These are phyloP conservation scores for Nesidiocoris tenuis DNA, from an alignment of 2,888 invertebrate species.

Conservation along the genomic window DNA sequence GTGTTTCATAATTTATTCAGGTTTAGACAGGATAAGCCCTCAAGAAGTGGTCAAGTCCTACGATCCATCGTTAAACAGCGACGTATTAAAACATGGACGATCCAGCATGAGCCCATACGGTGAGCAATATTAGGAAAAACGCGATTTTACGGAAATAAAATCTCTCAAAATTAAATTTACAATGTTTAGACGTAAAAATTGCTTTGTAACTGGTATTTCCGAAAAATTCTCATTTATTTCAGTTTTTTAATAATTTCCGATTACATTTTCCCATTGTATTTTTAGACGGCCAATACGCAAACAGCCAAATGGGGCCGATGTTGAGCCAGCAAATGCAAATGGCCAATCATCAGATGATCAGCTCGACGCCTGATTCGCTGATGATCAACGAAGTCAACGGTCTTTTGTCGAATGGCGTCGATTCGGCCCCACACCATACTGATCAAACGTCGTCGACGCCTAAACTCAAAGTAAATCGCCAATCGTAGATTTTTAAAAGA, in stretches of 20 bases:
- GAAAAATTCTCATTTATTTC: too few relatives aligned
- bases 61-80: constrained; percentile 24
- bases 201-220: too few relatives aligned
- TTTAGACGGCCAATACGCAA: constrained; percentile 38
- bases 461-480: constrained; percentile 11
- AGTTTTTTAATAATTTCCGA: too few relatives aligned
- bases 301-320: constrained; percentile 19
- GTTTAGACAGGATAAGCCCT: constrained; percentile 31
- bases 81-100: constrained; percentile 31
- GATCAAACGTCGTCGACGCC: constrained; percentile 20
- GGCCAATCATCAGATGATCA: constrained; percentile 32
- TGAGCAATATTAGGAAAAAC: not conserved
- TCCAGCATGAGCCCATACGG: constrained; percentile 37
- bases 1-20: too few relatives aligned
- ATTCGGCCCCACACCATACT: not conserved
- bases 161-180: too few relatives aligned
- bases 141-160: too few relatives aligned
- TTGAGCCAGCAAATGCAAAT: constrained; percentile 38
- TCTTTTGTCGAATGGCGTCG: constrained; percentile 29
- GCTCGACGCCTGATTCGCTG: constrained; percentile 29
- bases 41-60: constrained; percentile 36
- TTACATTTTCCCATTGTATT: too few relatives aligned
- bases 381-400: constrained; percentile 41
- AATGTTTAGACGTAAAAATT: too few relatives aligned
- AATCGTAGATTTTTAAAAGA: not conserved